A percentile compares a stretch with the other conserved stretches of the same genome.
Evolutionary conservation across 2,113 vertebrate species (phyloP).

Genomic region (Vicugna pacos): DNA sequence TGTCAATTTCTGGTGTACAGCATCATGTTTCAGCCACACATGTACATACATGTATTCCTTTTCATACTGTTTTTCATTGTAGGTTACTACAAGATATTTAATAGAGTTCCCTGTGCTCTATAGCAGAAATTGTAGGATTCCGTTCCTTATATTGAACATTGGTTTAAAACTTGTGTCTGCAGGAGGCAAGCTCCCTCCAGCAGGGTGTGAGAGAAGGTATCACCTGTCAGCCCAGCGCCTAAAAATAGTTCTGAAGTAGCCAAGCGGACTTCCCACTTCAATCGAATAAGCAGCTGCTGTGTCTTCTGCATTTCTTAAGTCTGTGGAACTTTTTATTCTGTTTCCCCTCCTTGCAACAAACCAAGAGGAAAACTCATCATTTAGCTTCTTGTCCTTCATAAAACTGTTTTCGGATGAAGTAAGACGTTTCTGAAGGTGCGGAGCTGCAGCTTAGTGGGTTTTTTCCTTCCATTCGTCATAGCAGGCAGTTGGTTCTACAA

Average conservation of each 20-base stretch:
- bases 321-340: constrained; percentile 56
- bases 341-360: constrained; percentile 38
- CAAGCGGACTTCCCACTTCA: constrained; percentile 69
- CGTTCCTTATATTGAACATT: constrained; percentile 19
- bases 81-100: too few species aligned
- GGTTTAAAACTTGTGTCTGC: constrained; percentile 24
- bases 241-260: constrained; percentile 73
- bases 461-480: background rate
- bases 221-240: constrained; percentile 44
- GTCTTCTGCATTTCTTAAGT: constrained; percentile 41
- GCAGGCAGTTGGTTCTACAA: background rate
- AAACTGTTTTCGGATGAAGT: background rate
- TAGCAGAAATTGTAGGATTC: background rate
- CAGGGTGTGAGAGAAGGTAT: background rate
- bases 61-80: too few species aligned
- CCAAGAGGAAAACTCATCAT: constrained; percentile 3
- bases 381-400: background rate
- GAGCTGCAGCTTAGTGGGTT: background rate
- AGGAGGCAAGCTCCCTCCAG: background rate
- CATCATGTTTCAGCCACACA: too few species aligned
- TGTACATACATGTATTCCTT: too few species aligned
- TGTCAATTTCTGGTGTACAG: too few species aligned
- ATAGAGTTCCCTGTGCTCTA: too few species aligned
- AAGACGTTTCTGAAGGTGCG: background rate
- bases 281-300: constrained; percentile 74